These are phyloP conservation scores for Pocillopora verrucosa DNA, from an alignment of 64 coral and sea anemone species.

Conservation along the genomic window DNA sequence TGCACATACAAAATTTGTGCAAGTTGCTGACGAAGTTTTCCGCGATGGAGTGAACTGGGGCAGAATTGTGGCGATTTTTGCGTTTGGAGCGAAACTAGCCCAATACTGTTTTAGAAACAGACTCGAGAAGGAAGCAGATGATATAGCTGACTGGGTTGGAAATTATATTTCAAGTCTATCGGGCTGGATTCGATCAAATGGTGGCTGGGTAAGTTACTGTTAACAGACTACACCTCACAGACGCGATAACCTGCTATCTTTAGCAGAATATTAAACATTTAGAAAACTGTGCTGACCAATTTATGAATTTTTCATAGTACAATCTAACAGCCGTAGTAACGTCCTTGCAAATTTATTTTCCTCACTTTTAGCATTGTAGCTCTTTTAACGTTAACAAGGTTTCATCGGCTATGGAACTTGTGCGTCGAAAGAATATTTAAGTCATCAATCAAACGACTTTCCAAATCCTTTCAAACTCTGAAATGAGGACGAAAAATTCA, in stretches of 20 bases:
- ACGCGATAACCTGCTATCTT: slow-evolving; percentile 9
- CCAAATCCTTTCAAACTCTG: no score
- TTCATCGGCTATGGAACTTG: not conserved
- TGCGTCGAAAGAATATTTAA: not conserved
- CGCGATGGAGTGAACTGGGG: slow-evolving; percentile 89
- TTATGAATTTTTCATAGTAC: not conserved
- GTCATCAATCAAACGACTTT: no score
- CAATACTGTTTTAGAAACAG: slow-evolving; percentile 53
- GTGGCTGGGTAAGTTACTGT: slow-evolving; percentile 63
- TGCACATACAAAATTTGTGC: slow-evolving; percentile 82
- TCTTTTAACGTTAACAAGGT: not conserved
- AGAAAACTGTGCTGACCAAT: not conserved
- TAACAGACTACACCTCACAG: not conserved
- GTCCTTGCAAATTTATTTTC: not conserved
- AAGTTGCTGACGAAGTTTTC: slow-evolving; percentile 92
- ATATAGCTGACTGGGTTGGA: slow-evolving; percentile 48
- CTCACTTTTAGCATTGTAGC: not conserved
- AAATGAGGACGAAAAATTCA: no score
- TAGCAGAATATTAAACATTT: slow-evolving; percentile 23
- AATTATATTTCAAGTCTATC: slow-evolving; percentile 63
- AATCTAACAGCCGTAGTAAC: not conserved
- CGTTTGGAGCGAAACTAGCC: slow-evolving; percentile 80
- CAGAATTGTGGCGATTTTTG: slow-evolving; percentile 83
- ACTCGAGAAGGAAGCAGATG: slow-evolving; percentile 26
- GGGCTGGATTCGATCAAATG: slow-evolving; percentile 42